phyloP scores from a whole-genome alignment of 2,113 vertebrate genomes.

The Ptychochromis oligacanthus region DNA sequence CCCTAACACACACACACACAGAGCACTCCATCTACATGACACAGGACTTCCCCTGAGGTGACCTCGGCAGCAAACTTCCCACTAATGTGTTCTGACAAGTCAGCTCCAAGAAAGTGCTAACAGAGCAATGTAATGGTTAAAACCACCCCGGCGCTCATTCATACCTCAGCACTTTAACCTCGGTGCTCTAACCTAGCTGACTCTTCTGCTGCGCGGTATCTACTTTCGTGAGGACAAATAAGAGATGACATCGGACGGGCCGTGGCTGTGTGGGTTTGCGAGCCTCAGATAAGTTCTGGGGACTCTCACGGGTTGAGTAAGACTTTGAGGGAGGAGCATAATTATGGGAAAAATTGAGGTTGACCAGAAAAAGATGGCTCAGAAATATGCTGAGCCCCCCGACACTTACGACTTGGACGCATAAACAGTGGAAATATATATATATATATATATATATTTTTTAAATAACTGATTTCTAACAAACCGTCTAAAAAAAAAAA shows the following conservation, averaged over 20 bases:
- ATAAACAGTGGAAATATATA: not conserved
- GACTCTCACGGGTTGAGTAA: conserved; percentile 6
- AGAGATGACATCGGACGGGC: not conserved
- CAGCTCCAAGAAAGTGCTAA: conserved; percentile 61
- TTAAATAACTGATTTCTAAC: not conserved
- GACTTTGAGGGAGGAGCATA: not conserved
- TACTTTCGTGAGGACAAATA: conserved; percentile 27
- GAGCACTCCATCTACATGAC: conserved; percentile 42
- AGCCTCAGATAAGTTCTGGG: not conserved
- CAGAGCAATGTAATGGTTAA: conserved; percentile 54
- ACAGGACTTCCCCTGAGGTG: conserved; percentile 58
- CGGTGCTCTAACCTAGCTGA: conserved; percentile 1
- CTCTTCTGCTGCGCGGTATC: conserved; percentile 6
- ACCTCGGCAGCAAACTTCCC: conserved; percentile 49
- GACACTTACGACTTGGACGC: conserved; percentile 4
- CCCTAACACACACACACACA: not conserved
- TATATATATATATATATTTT: too few species aligned
- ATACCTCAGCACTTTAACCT: conserved; percentile 62
- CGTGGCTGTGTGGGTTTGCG: not conserved
- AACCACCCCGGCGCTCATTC: conserved; percentile 4
- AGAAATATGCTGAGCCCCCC: conserved; percentile 25
- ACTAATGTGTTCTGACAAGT: conserved; percentile 71
- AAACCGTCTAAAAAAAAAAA: not conserved
- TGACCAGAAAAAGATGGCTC: conserved; percentile 25
- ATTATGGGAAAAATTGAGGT: conserved; percentile 11